Evolutionary conservation across 2,113 vertebrate genomes (phyloP).

Genomic region (Sphyrna mokarran): DNA sequence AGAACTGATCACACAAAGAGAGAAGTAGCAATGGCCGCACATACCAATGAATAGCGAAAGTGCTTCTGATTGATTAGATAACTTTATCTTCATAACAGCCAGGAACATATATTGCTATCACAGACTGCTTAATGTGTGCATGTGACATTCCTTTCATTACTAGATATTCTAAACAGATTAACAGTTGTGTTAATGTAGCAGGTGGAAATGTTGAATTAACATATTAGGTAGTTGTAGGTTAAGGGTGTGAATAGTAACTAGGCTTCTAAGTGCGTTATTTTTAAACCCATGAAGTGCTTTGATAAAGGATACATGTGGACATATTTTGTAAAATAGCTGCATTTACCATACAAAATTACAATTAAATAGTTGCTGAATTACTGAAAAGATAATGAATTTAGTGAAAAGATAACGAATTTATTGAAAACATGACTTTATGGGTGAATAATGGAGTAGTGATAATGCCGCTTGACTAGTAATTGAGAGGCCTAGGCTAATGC

Average conservation of each 20-base stretch:
- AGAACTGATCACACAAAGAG: neutral
- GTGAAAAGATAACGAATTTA: neutral
- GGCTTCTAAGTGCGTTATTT: neutral
- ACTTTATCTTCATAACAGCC: neutral
- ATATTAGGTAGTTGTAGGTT: neutral
- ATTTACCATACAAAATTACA: neutral
- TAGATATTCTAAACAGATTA: neutral
- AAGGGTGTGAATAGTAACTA: neutral
- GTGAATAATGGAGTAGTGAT: too few relatives aligned
- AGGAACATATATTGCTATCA: neutral
- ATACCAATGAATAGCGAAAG: neutral
- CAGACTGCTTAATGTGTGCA: neutral
- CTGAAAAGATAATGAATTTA: neutral
- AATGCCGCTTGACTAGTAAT: too few relatives aligned
- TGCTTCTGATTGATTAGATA: neutral
- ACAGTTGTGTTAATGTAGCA: neutral
- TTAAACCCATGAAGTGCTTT: neutral
- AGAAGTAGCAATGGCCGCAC: neutral
- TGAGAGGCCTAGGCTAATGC: too few relatives aligned
- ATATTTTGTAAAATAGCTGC: neutral
- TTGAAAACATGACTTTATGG: neutral
- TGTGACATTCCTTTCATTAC: neutral
- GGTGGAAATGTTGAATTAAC: neutral
- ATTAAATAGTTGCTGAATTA: neutral
- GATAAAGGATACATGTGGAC: neutral